Percentiles rank a stretch among this genome's conserved stretches.
phyloP scores from a whole-genome alignment of 2,113 vertebrate genomes.

The Sterrhoptilus dennistouni region DNA sequence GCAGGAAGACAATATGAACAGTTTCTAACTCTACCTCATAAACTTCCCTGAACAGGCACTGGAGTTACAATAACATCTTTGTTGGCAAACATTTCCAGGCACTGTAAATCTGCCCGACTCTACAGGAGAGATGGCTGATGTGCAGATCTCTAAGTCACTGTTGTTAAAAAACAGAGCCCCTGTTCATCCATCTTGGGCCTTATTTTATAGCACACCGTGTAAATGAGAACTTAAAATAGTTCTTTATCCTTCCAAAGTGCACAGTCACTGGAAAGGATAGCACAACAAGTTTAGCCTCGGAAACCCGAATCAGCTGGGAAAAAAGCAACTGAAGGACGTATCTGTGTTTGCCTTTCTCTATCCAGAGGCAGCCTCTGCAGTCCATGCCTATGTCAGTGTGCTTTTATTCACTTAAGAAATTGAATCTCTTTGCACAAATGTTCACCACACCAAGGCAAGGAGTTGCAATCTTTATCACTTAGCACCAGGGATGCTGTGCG shows the following conservation, averaged over 20 bases:
- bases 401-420: not conserved
- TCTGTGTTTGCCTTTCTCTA: not conserved
- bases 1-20: constrained; percentile 54
- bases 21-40: constrained; percentile 55
- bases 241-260: constrained; percentile 39
- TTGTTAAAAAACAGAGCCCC: constrained; percentile 67
- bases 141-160: constrained; percentile 51
- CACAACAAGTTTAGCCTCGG: not conserved
- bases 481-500: not conserved
- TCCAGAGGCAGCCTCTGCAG: not conserved
- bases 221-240: constrained; percentile 66
- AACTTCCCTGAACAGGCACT: constrained; percentile 43
- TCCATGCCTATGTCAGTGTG: not conserved
- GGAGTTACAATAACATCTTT: constrained; percentile 63
- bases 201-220: constrained; percentile 50
- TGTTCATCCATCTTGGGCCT: constrained; percentile 45
- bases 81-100: constrained; percentile 65
- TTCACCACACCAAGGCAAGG: not conserved
- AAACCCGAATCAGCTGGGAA: constrained; percentile 29
- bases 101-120: constrained; percentile 58
- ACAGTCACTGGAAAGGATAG: constrained; percentile 36
- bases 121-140: constrained; percentile 52
- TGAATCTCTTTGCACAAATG: not conserved
- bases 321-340: not conserved
- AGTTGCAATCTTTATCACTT: not conserved